Conservation (phyloP, 2,113 vertebrate species). For the Zosterops japonicus region DNA sequence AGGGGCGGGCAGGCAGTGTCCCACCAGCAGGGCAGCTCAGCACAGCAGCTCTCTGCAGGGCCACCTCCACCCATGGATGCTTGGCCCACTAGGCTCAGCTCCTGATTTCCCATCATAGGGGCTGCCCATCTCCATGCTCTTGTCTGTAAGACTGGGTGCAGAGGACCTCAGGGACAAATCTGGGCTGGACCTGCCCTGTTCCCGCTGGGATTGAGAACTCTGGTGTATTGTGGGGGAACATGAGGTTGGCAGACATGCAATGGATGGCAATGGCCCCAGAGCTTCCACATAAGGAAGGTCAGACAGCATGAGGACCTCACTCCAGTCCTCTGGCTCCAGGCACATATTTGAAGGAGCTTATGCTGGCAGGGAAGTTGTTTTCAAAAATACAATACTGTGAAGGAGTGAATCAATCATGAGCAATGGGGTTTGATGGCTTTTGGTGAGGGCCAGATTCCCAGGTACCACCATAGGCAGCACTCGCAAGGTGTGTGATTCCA, state of each 20-base stretch:
- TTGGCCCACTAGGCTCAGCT: not conserved
- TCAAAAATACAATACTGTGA: not conserved
- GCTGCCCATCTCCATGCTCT: not conserved
- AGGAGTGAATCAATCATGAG: not conserved
- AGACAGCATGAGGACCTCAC: not conserved
- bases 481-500: not conserved
- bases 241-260: not conserved
- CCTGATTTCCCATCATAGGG: rapidly evolving
- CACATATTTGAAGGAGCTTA: not conserved
- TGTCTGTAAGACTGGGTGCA: not conserved
- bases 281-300: not conserved
- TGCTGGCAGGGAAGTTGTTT: not conserved
- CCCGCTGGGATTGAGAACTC: not conserved
- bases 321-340: not conserved
- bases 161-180: not conserved
- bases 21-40: rapidly evolving
- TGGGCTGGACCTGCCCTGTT: not conserved
- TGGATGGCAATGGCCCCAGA: not conserved
- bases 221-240: rapidly evolving
- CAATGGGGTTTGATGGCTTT: not conserved
- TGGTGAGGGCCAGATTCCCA: not conserved
- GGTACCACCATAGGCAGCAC: not conserved
- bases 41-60: not conserved
- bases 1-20: not conserved
- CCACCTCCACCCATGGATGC: not conserved